A percentile compares a stretch with the other conserved stretches of the same genome.
Evolutionary conservation across 2,113 vertebrate genomes (phyloP).

Genomic region (Peromyscus californicus): DNA sequence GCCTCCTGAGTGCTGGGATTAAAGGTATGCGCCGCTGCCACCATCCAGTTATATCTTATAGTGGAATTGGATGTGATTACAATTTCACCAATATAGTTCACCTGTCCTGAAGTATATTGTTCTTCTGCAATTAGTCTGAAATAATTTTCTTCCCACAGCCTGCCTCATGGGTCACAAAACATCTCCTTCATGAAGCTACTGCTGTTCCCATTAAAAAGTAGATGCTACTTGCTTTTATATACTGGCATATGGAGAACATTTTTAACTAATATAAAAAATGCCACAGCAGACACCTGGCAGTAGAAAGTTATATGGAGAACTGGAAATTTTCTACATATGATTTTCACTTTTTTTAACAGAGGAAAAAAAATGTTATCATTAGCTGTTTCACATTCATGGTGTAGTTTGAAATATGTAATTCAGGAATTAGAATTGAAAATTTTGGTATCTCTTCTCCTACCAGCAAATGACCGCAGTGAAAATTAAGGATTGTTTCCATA

Average conservation of each 20-base stretch:
- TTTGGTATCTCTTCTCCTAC: background rate
- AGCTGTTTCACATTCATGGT: background rate
- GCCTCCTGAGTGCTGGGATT: too few relatives aligned
- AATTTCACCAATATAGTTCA: constrained; percentile 60
- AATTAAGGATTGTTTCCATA: background rate
- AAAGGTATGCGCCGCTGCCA: too few relatives aligned
- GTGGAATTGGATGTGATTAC: background rate
- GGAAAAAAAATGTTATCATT: background rate
- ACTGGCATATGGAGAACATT: constrained; percentile 29
- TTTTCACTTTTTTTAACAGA: constrained; percentile 28
- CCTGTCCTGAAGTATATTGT: background rate
- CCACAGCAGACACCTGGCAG: background rate
- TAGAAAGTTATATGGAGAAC: constrained; percentile 54
- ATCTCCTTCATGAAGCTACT: background rate
- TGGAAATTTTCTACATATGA: constrained; percentile 37
- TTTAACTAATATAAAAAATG: constrained; percentile 34
- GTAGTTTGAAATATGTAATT: background rate
- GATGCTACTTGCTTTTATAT: constrained; percentile 32
- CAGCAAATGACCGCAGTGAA: background rate
- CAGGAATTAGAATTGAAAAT: background rate
- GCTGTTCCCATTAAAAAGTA: constrained; percentile 39
- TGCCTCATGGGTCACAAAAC: background rate
- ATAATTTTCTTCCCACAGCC: constrained; percentile 25
- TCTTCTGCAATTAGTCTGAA: background rate
- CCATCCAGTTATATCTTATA: constrained; percentile 2